Evolutionary conservation across 2,113 vertebrate genomes (phyloP), one percentile per base, ranked within the genome.

Genomic region (Hyperopisus bebe): DNA sequence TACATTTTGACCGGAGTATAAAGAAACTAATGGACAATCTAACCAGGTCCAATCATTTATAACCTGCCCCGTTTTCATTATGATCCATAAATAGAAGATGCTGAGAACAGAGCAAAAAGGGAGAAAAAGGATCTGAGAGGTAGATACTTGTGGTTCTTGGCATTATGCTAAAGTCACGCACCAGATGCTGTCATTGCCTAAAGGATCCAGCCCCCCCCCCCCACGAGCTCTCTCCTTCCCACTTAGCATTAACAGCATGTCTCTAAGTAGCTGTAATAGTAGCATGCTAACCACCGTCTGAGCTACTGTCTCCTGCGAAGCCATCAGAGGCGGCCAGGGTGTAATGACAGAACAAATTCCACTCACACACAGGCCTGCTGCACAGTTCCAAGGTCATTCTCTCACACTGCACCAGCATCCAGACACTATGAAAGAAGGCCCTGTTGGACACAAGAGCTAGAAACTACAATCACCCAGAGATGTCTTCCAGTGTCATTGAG

Each of bases 121-220:
- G 44, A 19, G 74, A 51, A 51, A 31, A 44, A n/a, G 88, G 55
- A 21, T 89, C 88, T 48, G 90, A n/a, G 85, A 70, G 93, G 91
- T 58, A 90, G 93, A 93, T 91, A 58, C 90, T 90, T 94, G 93
- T 85, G 92, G 94, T 91, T 92, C 92, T 87, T 31, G 82, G 91
- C 91, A 92, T 91, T 90, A 91, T 91, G 85, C 27, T 90, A 90
- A 89, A 93, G 91, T 91, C 91, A 91, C 70, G 91, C 91, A 90
- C 89, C 90, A 92, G 89, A 86, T 92, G 91, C 89, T 50, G 92
- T 91, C 91, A 93, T 93, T 93, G 55, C 91, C 82, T 84, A 47
- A 27, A 92, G 91, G 90, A 86, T 87, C 48, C 2, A 48, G 90
- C 86, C 46, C 91, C 90, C 86, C 46, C 91, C 90, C 91, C 91